Percentiles rank a stretch among this genome's conserved stretches.
Conservation (phyloP, 1,140 invertebrate species). For the Drosophila equinoxialis region DNA sequence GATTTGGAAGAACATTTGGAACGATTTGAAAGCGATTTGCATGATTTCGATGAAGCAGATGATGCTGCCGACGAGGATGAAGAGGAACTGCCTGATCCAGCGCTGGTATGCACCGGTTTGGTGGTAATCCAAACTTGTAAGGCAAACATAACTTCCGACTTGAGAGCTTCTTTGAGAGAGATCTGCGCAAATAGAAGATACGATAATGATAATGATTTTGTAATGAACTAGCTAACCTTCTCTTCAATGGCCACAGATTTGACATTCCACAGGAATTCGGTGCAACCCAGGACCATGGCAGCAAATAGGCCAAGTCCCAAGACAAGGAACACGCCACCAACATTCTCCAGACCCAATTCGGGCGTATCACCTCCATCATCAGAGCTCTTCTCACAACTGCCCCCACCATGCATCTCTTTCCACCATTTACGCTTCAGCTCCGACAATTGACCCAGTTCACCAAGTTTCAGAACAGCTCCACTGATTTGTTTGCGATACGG, state of each 20-base stretch:
- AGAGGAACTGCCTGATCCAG: conserved; percentile 53
- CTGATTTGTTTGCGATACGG: conserved; percentile 88
- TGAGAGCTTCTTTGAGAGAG: conserved; percentile 84
- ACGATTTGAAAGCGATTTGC: conserved; percentile 49
- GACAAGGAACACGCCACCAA: conserved; percentile 90
- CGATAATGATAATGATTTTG: conserved; percentile 35
- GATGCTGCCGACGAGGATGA: conserved; percentile 41
- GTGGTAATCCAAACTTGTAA: conserved; percentile 84
- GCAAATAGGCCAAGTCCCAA: conserved; percentile 85
- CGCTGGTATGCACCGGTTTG: conserved; percentile 71
- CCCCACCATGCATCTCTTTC: conserved; percentile 85
- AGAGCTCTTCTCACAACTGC: conserved; percentile 56
- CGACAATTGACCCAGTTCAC: conserved; percentile 89
- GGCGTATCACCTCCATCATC: conserved; percentile 73
- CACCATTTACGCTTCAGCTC: conserved; percentile 93
- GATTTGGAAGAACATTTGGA: conserved; percentile 72
- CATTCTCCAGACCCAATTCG: conserved; percentile 86
- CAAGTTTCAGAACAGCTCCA: conserved; percentile 89
- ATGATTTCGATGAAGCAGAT: conserved; percentile 52
- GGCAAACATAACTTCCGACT: conserved; percentile 85
- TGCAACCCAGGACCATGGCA: conserved; percentile 84
- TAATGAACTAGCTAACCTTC: conserved; percentile 71
- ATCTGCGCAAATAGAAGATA: conserved; percentile 72
- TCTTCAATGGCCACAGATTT: conserved; percentile 85
- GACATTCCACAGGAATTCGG: conserved; percentile 88